Conservation (phyloP, 1,140 invertebrate genomes). For the Bombus fervidus region DNA sequence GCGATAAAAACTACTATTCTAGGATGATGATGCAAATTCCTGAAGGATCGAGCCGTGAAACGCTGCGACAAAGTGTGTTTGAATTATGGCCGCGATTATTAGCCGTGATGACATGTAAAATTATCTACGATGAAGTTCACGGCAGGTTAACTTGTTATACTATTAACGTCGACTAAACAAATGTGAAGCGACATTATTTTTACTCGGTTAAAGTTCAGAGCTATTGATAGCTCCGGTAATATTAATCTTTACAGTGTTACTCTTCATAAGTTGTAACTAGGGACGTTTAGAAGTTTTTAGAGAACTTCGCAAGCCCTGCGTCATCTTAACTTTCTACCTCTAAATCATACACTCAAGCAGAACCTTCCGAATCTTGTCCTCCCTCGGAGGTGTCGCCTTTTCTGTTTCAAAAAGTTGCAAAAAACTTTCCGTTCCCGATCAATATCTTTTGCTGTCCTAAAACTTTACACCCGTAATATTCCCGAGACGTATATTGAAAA, state of each 20-base stretch:
- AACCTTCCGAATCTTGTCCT: conserved; percentile 1
- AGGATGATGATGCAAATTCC: background rate
- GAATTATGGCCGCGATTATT: background rate
- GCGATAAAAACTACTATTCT: background rate
- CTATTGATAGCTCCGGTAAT: background rate
- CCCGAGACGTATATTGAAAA: background rate
- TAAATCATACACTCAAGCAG: background rate
- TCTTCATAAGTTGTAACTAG: conserved; percentile 12
- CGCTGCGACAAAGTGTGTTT: too few species aligned
- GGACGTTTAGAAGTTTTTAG: conserved; percentile 20
- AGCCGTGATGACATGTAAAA: background rate
- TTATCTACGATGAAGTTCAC: background rate
- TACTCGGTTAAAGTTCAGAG: background rate
- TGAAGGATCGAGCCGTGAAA: too few species aligned
- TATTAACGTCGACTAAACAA: conserved; percentile 3
- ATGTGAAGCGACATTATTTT: background rate
- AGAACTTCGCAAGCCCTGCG: background rate
- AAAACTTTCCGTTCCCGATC: background rate
- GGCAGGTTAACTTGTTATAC: conserved; percentile 1
- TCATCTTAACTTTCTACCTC: conserved; percentile 1
- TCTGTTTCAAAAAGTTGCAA: background rate
- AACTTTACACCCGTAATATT: background rate
- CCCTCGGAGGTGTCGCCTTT: background rate
- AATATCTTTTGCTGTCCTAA: background rate
- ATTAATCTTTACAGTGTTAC: conserved; percentile 22